phyloP scores from a whole-genome alignment of 2,113 vertebrate genomes.

The Neoarius graeffei region DNA sequence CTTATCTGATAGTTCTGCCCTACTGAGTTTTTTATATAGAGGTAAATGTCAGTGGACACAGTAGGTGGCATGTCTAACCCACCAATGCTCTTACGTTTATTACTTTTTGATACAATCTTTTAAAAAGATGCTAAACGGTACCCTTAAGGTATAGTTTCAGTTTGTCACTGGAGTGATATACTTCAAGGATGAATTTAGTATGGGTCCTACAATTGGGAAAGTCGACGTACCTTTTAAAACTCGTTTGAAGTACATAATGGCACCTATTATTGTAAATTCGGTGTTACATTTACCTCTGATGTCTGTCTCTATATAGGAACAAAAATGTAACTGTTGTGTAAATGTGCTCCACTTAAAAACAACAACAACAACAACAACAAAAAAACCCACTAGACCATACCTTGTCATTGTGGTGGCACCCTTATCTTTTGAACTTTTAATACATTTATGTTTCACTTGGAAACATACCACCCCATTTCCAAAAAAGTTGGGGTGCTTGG shows the following conservation, averaged over 20 bases:
- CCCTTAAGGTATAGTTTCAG: not conserved
- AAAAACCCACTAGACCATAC: too few species aligned
- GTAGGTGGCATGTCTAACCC: constrained; percentile 23
- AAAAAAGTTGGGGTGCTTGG: too few species aligned
- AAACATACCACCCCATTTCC: not conserved
- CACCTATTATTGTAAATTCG: not conserved
- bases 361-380: too few species aligned
- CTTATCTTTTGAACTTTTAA: not conserved
- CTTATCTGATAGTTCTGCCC: constrained; percentile 45
- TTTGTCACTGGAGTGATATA: not conserved
- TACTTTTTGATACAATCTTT: not conserved
- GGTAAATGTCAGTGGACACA: constrained; percentile 53
- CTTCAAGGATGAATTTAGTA: not conserved
- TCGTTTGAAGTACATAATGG: not conserved
- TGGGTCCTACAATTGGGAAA: too few species aligned
- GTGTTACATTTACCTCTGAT: not conserved
- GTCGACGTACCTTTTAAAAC: not conserved
- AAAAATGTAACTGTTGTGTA: not conserved
- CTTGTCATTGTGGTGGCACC: too few species aligned
- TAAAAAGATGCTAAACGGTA: not conserved
- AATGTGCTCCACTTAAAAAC: not conserved
- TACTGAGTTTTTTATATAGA: constrained; percentile 48
- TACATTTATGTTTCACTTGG: not conserved
- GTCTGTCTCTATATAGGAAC: not conserved
- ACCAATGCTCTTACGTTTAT: not conserved